Evolutionary conservation across 2,797 vertebrate species (phyloP), one percentile per base, ranked within the genome.

Genomic region (Tiaroga cobitis): DNA sequence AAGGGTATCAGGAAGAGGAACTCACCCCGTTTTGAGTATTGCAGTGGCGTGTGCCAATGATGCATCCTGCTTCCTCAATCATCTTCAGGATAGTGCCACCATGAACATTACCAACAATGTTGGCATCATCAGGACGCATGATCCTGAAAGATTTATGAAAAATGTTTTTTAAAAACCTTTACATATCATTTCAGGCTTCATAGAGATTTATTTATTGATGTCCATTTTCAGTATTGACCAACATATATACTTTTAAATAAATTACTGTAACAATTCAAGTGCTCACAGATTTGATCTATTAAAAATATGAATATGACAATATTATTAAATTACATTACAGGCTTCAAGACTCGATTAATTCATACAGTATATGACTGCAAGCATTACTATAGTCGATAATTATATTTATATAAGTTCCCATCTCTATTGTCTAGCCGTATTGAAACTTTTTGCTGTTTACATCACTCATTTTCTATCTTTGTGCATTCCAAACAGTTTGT

Each of bases 41-140:
- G 92, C 97, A 99, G 92, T 99, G 97, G 2, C 97, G 96, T 0
- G 97, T 99, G 88, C 97, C 94, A 49, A 98, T 96, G 87, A 99
- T 98, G 91, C 96, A 96, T 8, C 97, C 98, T 0, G 98, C 97
- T 88, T 99, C 97, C 91, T 99, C 98, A 0, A 99, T 99, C 97
- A 99, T 99, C 94, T 97, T 98, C 89, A 99, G 94, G 91, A 99
- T 96, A 86, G 94, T 97, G 39, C 98, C 98, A 0, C 98, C 98
- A 0, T 99, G 98, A 63, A 99, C 96, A 0, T 97, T 98, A 10
- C 98, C 97, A 0, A 95, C 96, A 1, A 99, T 91, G 13, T 99
- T 99, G 89, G 97, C 97, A 0, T 99, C 97, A 18, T 99, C 96
- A 0, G 97, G 97, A 13, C 97, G 92, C 97, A 99, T 99, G 78